A percentile compares a stretch with the other conserved stretches of the same genome.
Conservation (phyloP, 2,113 vertebrate genomes). For the Malurus elegans region DNA sequence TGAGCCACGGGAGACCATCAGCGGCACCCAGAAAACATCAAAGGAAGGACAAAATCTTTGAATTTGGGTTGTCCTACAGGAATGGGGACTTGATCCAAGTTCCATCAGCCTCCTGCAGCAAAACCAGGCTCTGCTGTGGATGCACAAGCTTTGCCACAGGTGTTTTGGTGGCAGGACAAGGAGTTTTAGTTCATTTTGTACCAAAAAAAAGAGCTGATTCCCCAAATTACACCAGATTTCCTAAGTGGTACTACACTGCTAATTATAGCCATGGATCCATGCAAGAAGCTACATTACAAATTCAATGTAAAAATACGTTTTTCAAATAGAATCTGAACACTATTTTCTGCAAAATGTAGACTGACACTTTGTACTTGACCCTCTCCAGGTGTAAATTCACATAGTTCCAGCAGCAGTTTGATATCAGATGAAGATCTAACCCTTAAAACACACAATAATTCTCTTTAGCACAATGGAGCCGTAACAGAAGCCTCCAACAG, state of each 20-base stretch:
- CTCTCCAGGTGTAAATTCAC: neutral
- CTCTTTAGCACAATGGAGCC: neutral
- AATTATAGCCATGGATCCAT: neutral
- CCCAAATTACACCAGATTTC: neutral
- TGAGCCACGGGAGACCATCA: neutral
- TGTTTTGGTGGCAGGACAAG: neutral
- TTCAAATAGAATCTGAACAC: neutral
- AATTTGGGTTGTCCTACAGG: neutral
- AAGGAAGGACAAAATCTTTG: neutral
- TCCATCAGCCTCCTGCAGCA: neutral
- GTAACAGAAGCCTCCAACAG: neutral
- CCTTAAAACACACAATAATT: neutral
- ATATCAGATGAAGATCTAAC: neutral
- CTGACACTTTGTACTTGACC: neutral
- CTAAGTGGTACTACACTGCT: neutral
- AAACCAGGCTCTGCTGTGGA: neutral
- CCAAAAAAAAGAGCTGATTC: neutral
- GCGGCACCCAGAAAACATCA: neutral
- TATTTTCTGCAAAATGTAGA: neutral
- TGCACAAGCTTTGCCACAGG: neutral
- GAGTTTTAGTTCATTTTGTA: neutral
- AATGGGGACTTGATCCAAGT: neutral
- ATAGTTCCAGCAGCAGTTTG: neutral
- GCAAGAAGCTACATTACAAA: neutral
- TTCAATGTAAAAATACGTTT: neutral